Conservation (phyloP, 2,113 vertebrate species). For the Hemicordylus capensis region DNA sequence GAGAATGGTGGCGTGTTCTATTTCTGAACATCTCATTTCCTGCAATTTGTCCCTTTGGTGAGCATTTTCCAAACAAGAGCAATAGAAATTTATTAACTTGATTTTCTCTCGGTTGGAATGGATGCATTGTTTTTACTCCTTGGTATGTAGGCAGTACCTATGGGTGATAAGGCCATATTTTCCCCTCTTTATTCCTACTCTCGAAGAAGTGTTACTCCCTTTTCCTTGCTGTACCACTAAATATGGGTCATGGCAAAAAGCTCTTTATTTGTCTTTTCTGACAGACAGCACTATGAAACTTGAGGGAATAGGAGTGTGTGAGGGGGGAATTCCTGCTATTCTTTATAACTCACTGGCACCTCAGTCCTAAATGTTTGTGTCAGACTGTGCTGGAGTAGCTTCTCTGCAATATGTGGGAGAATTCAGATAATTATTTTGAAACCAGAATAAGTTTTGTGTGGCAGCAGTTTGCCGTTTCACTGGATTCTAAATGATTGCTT, state of each 20-base stretch:
- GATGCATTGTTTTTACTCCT: conserved; percentile 18
- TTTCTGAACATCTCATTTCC: neutral
- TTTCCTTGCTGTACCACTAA: fast-evolving
- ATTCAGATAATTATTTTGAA: neutral
- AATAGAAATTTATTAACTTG: neutral
- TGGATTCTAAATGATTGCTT: too few relatives aligned
- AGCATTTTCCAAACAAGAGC: conserved; percentile 11
- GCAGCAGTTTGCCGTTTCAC: neutral
- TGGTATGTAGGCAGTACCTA: conserved; percentile 13
- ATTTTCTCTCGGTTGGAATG: conserved; percentile 28
- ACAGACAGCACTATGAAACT: conserved; percentile 15
- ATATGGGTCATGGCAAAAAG: neutral
- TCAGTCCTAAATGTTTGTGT: neutral
- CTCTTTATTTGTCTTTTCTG: conserved; percentile 32
- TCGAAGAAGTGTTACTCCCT: conserved; percentile 3
- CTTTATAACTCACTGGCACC: neutral
- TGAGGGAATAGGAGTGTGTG: neutral
- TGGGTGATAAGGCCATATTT: conserved; percentile 23
- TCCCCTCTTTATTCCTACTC: neutral
- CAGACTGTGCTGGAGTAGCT: neutral
- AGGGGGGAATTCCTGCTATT: neutral
- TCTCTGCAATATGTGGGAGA: neutral
- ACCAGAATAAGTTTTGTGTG: too few relatives aligned
- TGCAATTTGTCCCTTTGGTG: neutral
- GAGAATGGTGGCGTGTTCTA: neutral